phyloP scores from a whole-genome alignment of 2,797 vertebrate genomes.

The Apogon hyalosoma region DNA sequence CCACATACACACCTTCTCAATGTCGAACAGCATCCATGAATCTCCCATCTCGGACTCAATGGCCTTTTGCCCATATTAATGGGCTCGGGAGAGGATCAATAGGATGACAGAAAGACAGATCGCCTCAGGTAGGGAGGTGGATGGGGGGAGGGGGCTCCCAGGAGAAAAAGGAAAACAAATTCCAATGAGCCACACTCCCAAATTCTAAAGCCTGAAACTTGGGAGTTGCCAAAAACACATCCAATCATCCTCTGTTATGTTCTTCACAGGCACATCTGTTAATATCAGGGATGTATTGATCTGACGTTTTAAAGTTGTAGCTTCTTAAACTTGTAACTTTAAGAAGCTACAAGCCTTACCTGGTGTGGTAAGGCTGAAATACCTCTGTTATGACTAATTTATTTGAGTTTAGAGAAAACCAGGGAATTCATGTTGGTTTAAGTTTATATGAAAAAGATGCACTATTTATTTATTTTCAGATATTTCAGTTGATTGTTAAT shows the following conservation, averaged over 20 bases:
- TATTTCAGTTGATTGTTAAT: too few species aligned
- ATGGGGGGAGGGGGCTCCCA: conserved; percentile 38
- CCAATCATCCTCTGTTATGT: conserved; percentile 20
- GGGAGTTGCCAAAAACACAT: background rate
- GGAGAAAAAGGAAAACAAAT: conserved; percentile 70
- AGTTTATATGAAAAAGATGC: too few species aligned
- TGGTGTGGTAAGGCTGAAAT: too few species aligned
- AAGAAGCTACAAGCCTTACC: too few species aligned
- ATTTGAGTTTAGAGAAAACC: too few species aligned
- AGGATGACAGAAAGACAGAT: conserved; percentile 82
- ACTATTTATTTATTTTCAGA: too few species aligned
- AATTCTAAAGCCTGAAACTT: conserved; percentile 44
- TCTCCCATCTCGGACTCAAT: conserved; percentile 46
- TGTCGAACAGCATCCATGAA: conserved; percentile 66
- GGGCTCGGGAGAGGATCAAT: conserved; percentile 77
- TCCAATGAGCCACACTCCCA: conserved; percentile 54
- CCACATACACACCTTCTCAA: conserved; percentile 69
- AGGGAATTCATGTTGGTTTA: too few species aligned
- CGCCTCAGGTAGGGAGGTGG: conserved; percentile 51
- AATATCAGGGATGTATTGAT: conserved; percentile 5
- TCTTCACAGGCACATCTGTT: background rate
- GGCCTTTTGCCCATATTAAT: conserved; percentile 80
- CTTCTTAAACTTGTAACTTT: too few species aligned
- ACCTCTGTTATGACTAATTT: too few species aligned
- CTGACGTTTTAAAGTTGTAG: too few species aligned